These are phyloP conservation scores for Thelaira solivaga DNA, from an alignment of 2,888 invertebrate genomes.

Conservation along the genomic window DNA sequence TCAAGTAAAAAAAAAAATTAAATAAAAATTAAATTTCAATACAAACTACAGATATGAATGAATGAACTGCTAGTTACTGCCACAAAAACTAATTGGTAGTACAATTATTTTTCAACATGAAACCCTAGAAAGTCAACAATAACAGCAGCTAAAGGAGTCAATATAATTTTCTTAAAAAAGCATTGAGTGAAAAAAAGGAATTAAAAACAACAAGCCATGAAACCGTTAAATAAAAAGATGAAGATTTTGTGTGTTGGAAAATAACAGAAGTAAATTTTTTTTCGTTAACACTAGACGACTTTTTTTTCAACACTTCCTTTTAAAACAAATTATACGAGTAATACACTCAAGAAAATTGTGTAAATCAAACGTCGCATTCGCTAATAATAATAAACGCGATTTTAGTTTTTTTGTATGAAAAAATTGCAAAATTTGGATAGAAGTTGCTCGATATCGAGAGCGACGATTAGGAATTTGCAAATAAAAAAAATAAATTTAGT, in stretches of 20 bases:
- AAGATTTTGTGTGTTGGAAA: constrained; percentile 21
- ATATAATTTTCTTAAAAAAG: constrained; percentile 16
- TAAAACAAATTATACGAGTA: constrained; percentile 8
- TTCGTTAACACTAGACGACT: constrained; percentile 48
- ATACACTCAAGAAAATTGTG: constrained; percentile 10
- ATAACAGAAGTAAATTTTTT: constrained; percentile 51
- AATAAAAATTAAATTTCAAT: neutral
- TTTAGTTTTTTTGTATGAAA: no score
- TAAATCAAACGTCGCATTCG: neutral
- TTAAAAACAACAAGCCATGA: constrained; percentile 9
- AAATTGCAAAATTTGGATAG: no score
- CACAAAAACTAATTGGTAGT: constrained; percentile 64
- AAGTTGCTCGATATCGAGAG: no score
- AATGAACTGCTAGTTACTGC: constrained; percentile 24
- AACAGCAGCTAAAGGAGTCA: constrained; percentile 1
- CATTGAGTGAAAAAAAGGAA: neutral
- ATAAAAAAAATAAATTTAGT: no score
- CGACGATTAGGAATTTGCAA: no score
- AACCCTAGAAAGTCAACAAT: constrained; percentile 24
- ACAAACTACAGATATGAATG: constrained; percentile 49
- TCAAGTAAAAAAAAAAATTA: neutral
- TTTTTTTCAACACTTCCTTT: constrained; percentile 26
- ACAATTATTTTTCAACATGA: constrained; percentile 65
- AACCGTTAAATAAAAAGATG: constrained; percentile 44
- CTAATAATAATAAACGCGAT: no score